Conservation (phyloP, 2,888 invertebrate species). For the Dolichopus griseipennis region DNA sequence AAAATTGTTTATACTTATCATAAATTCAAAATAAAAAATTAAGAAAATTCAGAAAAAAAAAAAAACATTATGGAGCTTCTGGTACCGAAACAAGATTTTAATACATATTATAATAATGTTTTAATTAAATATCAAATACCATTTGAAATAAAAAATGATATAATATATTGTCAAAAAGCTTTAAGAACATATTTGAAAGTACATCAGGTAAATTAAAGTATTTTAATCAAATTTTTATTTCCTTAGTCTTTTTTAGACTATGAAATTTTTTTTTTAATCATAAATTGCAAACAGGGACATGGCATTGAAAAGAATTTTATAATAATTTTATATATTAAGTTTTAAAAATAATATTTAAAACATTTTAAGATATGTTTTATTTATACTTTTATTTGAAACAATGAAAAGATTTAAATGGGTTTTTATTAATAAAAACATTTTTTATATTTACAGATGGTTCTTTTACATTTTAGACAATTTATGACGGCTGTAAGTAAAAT, state of each 20-base stretch:
- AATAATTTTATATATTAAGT: background rate
- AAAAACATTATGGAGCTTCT: background rate
- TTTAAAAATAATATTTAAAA: no score
- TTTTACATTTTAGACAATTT: background rate
- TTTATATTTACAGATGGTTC: background rate
- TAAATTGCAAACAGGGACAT: slow-evolving; percentile 5
- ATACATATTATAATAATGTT: background rate
- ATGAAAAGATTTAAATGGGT: background rate
- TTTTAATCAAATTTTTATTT: slow-evolving; percentile 1
- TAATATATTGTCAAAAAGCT: slow-evolving; percentile 40
- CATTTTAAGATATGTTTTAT: no score
- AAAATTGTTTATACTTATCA: no score
- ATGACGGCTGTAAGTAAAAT: background rate
- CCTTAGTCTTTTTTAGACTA: background rate
- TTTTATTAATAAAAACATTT: background rate
- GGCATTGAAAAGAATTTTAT: background rate
- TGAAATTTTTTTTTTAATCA: slow-evolving; percentile 4
- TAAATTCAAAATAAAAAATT: no score
- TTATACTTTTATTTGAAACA: no score
- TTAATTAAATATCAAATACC: slow-evolving; percentile 7
- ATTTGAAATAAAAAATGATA: slow-evolving; percentile 35
- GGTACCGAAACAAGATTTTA: background rate
- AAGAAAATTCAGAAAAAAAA: background rate
- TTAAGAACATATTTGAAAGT: slow-evolving; percentile 37
- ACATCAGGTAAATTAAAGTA: slow-evolving; percentile 33